These are phyloP conservation scores for Cyclophora albipunctata DNA, from an alignment of 2,888 invertebrate genomes.

Conservation along the genomic window DNA sequence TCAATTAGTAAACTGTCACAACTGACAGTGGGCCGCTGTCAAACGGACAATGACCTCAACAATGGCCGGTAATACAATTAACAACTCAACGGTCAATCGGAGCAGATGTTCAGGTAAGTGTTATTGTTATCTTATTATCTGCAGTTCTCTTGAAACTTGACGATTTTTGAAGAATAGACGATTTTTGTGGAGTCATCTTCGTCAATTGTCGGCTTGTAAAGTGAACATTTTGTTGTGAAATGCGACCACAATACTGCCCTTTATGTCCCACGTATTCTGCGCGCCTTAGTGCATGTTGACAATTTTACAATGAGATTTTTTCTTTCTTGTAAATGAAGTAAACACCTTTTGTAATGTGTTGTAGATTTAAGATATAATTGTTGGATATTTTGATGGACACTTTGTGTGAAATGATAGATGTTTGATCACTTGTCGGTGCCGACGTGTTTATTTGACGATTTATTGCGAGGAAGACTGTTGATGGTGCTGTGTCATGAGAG, in stretches of 20 bases:
- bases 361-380: slow-evolving; percentile 3
- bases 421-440: background rate
- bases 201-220: slow-evolving; percentile 3
- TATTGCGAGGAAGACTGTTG: too few relatives aligned
- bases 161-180: slow-evolving; percentile 14
- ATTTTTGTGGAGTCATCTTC: slow-evolving; percentile 28
- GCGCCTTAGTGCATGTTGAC: background rate
- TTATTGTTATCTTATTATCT: slow-evolving; percentile 13
- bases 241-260: slow-evolving; percentile 26
- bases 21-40: slow-evolving; percentile 19
- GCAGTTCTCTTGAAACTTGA: slow-evolving; percentile 10
- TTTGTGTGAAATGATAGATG: slow-evolving; percentile 12
- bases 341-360: slow-evolving; percentile 6
- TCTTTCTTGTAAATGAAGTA: slow-evolving; percentile 11
- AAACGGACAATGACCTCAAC: slow-evolving; percentile 28
- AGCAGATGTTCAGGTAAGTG: slow-evolving; percentile 25
- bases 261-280: slow-evolving; percentile 6
- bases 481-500: too few relatives aligned
- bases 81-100: slow-evolving; percentile 27
- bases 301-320: background rate
- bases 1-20: slow-evolving; percentile 47
- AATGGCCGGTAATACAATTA: slow-evolving; percentile 32
- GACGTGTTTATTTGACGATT: too few relatives aligned
- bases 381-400: slow-evolving; percentile 7
- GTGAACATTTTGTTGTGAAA: slow-evolving; percentile 33